Conservation (phyloP, 92 coral and sea anemone genomes). For the Diadumene lineata region DNA sequence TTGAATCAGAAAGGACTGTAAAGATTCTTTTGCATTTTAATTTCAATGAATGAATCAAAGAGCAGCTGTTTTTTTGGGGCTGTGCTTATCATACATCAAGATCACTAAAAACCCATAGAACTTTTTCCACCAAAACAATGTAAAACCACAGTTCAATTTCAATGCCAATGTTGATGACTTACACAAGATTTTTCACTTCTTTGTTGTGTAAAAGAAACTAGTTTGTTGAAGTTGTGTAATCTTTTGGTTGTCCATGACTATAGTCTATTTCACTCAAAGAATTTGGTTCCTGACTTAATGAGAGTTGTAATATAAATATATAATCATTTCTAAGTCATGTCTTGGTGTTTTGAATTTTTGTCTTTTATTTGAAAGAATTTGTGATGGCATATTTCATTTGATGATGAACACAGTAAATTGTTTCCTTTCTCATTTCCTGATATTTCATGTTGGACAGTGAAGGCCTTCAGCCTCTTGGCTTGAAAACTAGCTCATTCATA, state of each 20-base stretch:
- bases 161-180: background rate
- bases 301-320: slow-evolving; percentile 12
- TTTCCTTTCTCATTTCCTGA: slow-evolving; percentile 26
- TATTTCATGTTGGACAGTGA: slow-evolving; percentile 5
- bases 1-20: slow-evolving; percentile 2
- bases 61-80: slow-evolving; percentile 29
- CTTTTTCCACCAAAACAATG: slow-evolving; percentile 33
- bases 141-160: slow-evolving; percentile 17
- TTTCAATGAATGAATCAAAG: background rate
- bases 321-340: slow-evolving; percentile 3
- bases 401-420: slow-evolving; percentile 9
- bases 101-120: slow-evolving; percentile 39
- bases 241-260: slow-evolving; percentile 16
- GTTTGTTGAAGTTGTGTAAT: background rate
- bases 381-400: background rate
- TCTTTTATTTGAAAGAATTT: slow-evolving; percentile 13
- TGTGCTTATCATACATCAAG: slow-evolving; percentile 20
- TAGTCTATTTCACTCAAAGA: slow-evolving; percentile 13
- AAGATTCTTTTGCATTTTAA: slow-evolving; percentile 32
- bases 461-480: slow-evolving; percentile 5
- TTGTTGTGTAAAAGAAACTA: no score
- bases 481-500: slow-evolving; percentile 25
- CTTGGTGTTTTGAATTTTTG: background rate
- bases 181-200: background rate
- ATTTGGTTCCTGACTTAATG: slow-evolving; percentile 17